Evolutionary conservation across 1,140 invertebrate species (phyloP), one percentile per base, ranked within the genome.

Genomic region (Bombus superbus): DNA sequence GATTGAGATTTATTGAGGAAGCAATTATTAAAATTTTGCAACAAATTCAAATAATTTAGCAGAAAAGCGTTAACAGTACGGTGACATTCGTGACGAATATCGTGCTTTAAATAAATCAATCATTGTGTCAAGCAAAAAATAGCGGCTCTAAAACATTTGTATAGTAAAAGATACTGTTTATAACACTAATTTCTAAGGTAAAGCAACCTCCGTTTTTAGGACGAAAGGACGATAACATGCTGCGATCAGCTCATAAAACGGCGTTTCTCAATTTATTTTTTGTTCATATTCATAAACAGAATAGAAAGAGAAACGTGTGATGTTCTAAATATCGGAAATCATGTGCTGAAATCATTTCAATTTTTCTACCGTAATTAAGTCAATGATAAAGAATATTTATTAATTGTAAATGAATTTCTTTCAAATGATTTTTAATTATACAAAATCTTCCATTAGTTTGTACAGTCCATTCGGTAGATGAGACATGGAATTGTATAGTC

Each of bases 71-170:
- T 47, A 66, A 15, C 71, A 40, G 72, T 76, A 66, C 1, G 40
- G 38, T 72, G 62, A 2, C 64, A 83, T 83, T 69, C 74, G 47
- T 38, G 8, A 38, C 68, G 11, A 80, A 80, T 73, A 80, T 84
- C 83, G 47, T 73, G 42, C 66, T 80, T 79, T 66, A 35, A 32
- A 72, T 71, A 68, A 84, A 79, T 85, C 32, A 80, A 85, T 85
- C 25, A 78, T 77, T 68, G 74, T 79, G 38, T 80, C 42, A 72
- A 28, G 28, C 11, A 62, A 62, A 62, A 28, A 62, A 62, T 80
- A 44, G 84, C 44, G 79, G 72, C 62, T 82, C 76, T 83, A 82
- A 83, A 77, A 76, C 62, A 83, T 82, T 86, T 77, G 80, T 82
- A 86, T 32, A 77, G 73, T 83, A 69, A 71, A 76, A 47, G 13